phyloP scores from a whole-genome alignment of 2,797 vertebrate species.

The Gallinago nigripennis region DNA sequence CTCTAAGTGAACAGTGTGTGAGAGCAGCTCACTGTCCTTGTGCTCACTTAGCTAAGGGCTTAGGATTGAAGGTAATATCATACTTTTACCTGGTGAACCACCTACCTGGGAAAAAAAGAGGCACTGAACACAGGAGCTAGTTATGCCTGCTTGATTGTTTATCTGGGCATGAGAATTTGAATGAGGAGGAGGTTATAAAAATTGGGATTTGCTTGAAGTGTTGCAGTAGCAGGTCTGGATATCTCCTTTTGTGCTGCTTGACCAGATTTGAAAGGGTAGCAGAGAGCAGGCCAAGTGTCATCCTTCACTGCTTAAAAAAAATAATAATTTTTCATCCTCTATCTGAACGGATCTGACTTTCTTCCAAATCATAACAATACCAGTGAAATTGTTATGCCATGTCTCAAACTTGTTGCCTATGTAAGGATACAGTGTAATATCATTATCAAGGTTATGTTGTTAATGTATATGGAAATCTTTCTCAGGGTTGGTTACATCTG shows the following conservation, averaged over 20 bases:
- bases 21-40: not conserved
- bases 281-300: not conserved
- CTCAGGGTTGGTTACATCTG: not conserved
- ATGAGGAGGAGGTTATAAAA: not conserved
- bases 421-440: not conserved
- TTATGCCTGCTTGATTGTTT: not conserved
- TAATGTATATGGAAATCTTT: not conserved
- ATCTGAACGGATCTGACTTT: not conserved
- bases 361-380: not conserved
- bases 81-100: not conserved
- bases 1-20: not conserved
- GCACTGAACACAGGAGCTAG: not conserved
- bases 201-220: not conserved
- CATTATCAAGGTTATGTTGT: not conserved
- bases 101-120: accelerated
- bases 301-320: not conserved
- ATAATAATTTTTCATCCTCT: not conserved
- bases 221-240: not conserved
- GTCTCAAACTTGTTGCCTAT: not conserved
- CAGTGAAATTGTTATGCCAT: not conserved
- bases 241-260: not conserved
- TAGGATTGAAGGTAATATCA: not conserved
- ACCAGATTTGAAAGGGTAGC: not conserved
- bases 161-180: not conserved
- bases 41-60: not conserved